Conservation (phyloP, 1,140 invertebrate genomes). For the Contarinia nasturtii region DNA sequence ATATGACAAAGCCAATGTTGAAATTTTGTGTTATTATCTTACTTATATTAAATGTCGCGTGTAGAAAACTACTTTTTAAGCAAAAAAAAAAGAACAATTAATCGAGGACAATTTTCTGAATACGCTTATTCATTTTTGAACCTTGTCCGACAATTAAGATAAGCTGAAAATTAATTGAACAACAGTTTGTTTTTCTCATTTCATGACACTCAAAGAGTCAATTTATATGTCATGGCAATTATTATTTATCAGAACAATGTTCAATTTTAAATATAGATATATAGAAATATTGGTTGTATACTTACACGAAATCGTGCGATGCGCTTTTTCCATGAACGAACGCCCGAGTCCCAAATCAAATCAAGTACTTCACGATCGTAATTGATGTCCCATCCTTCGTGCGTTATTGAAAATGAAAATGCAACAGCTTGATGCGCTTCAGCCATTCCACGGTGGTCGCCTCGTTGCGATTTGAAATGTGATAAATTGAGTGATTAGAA, state of each 20-base stretch:
- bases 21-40: too few relatives aligned
- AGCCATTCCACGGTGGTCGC: slow-evolving; percentile 56
- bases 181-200: too few relatives aligned
- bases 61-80: too few relatives aligned
- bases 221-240: too few relatives aligned
- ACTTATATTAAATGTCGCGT: too few relatives aligned
- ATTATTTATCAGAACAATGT: background rate
- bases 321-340: slow-evolving; percentile 86
- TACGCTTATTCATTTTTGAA: too few relatives aligned
- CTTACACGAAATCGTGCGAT: slow-evolving; percentile 48
- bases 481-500: too few relatives aligned
- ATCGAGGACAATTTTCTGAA: background rate
- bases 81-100: slow-evolving; percentile 3
- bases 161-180: background rate
- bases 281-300: slow-evolving; percentile 7
- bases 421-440: slow-evolving; percentile 97
- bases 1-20: too few relatives aligned
- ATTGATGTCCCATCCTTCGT: slow-evolving; percentile 93
- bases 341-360: slow-evolving; percentile 75
- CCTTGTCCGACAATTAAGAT: background rate
- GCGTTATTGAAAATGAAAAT: slow-evolving; percentile 92
- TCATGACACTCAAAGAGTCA: too few relatives aligned
- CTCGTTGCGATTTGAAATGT: too few relatives aligned
- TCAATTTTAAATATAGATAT: background rate
- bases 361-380: slow-evolving; percentile 88